phyloP scores from a whole-genome alignment of 2,797 vertebrate species.

The Helicolenus hilgendorfi region DNA sequence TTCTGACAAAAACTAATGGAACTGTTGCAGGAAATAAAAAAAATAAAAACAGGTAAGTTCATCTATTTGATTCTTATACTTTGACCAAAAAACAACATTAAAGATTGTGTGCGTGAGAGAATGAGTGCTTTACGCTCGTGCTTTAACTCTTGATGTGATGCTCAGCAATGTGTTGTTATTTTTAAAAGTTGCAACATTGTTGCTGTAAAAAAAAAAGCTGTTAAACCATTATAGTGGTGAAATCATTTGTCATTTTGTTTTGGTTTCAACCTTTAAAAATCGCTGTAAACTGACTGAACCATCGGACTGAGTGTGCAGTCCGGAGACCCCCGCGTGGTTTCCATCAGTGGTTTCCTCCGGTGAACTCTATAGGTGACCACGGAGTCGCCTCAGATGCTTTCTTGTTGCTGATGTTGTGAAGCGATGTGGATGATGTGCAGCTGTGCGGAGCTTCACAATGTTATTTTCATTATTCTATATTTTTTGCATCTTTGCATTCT shows the following conservation, averaged over 20 bases:
- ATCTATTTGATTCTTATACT: constrained; percentile 20
- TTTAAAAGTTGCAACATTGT: constrained; percentile 8
- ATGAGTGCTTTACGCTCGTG: constrained; percentile 44
- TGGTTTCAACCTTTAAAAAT: neutral
- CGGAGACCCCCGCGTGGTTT: constrained; percentile 68
- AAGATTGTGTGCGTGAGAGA: constrained; percentile 59
- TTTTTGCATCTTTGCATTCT: neutral
- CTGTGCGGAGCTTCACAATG: constrained; percentile 43
- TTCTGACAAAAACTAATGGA: constrained; percentile 48
- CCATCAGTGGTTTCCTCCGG: constrained; percentile 79
- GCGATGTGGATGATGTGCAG: constrained; percentile 50
- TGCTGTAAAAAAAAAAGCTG: constrained; percentile 7
- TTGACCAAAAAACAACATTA: constrained; percentile 43
- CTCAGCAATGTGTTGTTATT: constrained; percentile 34
- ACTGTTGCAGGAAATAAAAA: constrained; percentile 47
- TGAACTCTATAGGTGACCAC: constrained; percentile 85
- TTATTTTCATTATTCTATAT: neutral
- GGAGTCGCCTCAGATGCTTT: constrained; percentile 78
- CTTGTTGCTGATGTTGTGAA: constrained; percentile 72
- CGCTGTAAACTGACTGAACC: neutral
- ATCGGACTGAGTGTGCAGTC: constrained; percentile 38
- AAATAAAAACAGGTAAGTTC: constrained; percentile 64
- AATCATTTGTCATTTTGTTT: neutral
- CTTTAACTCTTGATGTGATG: constrained; percentile 22
- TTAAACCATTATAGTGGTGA: neutral